These are phyloP conservation scores for Tachina fera DNA, from an alignment of 2,888 invertebrate species.

Conservation along the genomic window DNA sequence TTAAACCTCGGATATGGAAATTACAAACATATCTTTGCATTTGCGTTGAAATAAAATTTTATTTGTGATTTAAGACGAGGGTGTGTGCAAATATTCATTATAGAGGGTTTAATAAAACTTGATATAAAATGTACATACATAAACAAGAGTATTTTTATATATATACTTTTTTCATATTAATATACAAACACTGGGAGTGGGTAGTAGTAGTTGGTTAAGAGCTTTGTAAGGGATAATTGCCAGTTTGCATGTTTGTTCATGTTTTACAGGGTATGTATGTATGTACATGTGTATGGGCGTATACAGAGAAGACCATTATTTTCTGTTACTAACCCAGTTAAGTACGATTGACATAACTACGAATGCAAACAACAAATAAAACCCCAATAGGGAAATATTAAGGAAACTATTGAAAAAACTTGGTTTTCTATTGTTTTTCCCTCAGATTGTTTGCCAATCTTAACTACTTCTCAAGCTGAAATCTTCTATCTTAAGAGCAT, in stretches of 20 bases:
- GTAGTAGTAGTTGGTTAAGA: conserved; percentile 9
- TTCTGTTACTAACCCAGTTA: conserved; percentile 35
- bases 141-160: background rate
- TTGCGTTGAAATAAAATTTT: conserved; percentile 1
- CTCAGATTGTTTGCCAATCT: background rate
- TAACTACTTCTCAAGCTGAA: background rate
- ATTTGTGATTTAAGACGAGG: background rate
- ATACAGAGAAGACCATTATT: background rate
- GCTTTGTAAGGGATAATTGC: conserved; percentile 7
- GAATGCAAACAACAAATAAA: background rate
- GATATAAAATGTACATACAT: conserved; percentile 32
- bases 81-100: background rate
- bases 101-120: conserved; percentile 11
- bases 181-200: background rate
- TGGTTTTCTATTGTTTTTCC: background rate
- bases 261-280: background rate
- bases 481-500: background rate
- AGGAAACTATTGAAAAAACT: background rate
- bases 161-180: conserved; percentile 9
- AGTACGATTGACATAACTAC: conserved; percentile 30
- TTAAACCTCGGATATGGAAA: background rate
- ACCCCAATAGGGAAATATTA: conserved; percentile 22
- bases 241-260: conserved; percentile 8
- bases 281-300: background rate
- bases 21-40: background rate